Evolutionary conservation across 2,797 vertebrate genomes (phyloP).

Genomic region (Acanthiza pusilla): DNA sequence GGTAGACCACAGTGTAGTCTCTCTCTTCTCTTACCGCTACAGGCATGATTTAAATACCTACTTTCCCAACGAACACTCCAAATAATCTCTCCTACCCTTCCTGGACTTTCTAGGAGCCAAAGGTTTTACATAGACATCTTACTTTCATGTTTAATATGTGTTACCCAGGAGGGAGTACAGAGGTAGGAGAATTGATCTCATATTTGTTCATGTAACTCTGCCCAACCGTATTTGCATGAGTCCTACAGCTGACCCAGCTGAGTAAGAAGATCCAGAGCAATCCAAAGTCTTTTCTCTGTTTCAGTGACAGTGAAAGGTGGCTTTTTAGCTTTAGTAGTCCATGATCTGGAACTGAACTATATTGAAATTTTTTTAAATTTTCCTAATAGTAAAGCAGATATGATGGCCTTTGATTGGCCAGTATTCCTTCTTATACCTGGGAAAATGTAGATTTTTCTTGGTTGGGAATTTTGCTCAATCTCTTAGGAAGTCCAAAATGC

Average conservation of each 20-base stretch:
- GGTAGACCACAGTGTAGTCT: background rate
- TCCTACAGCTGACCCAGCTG: accelerated
- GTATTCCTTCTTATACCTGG: background rate
- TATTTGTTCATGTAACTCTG: background rate
- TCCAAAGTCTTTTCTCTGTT: background rate
- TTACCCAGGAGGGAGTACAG: background rate
- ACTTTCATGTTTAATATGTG: background rate
- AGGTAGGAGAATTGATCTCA: background rate
- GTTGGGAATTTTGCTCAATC: background rate
- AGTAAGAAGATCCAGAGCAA: background rate
- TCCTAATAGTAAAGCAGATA: background rate
- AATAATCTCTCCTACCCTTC: background rate
- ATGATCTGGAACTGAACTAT: background rate
- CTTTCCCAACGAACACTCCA: background rate
- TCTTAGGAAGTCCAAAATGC: background rate
- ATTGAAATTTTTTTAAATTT: background rate
- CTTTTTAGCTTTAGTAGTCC: background rate
- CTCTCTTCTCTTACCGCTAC: background rate
- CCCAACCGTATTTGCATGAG: background rate
- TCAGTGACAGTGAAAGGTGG: background rate
- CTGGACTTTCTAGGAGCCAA: background rate
- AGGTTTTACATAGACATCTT: background rate
- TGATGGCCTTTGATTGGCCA: background rate
- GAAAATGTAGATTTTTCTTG: background rate
- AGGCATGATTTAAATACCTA: background rate